phyloP scores from a whole-genome alignment of 2,113 vertebrate genomes.

The Bubo blakistoni region DNA sequence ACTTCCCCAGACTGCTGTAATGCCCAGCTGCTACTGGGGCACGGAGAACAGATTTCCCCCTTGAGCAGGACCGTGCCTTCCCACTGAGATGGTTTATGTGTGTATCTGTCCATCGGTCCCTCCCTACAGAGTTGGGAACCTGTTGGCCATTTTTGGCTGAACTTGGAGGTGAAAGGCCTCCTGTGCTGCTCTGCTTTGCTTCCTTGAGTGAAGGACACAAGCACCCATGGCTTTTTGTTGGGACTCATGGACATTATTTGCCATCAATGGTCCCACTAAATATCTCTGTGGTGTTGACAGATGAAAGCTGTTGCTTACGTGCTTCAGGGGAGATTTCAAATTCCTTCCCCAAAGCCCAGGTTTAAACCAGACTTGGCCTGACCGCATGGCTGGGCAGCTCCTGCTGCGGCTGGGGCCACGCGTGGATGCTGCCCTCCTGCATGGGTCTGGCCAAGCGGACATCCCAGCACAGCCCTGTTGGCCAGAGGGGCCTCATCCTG shows the following conservation, averaged over 20 bases:
- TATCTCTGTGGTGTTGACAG: background rate
- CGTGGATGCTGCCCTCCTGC: background rate
- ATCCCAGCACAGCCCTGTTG: background rate
- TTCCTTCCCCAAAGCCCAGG: background rate
- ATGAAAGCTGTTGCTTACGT: background rate
- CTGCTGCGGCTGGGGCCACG: fast-evolving
- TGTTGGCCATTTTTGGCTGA: background rate
- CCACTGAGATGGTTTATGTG: background rate
- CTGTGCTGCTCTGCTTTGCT: background rate
- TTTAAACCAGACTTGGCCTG: background rate
- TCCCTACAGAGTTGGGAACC: background rate
- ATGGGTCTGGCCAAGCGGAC: background rate
- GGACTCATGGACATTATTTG: background rate
- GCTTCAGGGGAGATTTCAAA: background rate
- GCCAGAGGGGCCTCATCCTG: background rate
- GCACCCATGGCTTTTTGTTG: background rate
- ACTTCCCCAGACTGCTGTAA: background rate
- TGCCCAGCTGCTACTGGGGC: background rate
- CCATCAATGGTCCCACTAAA: background rate
- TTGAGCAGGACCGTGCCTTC: background rate
- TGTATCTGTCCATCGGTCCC: background rate
- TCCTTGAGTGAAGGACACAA: background rate
- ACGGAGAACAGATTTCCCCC: background rate
- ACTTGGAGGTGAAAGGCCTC: background rate
- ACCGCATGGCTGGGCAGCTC: background rate